Evolutionary conservation across 2,797 vertebrate species (phyloP).

Genomic region (Notoglanidium macrostoma): DNA sequence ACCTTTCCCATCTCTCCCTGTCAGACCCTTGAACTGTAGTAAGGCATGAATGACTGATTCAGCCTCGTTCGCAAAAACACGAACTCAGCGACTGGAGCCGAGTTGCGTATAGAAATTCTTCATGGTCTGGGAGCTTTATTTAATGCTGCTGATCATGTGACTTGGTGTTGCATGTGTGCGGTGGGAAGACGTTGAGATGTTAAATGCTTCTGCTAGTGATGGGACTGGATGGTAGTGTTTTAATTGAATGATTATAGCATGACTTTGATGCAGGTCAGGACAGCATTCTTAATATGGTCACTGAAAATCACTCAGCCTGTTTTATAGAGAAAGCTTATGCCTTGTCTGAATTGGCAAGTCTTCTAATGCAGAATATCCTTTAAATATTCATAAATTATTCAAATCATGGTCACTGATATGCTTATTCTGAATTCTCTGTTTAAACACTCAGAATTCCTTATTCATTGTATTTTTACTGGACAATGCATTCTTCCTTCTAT

Average conservation of each 20-base stretch:
- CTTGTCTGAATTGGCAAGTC: not conserved
- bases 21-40: constrained; percentile 6
- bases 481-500: not conserved
- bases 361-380: not conserved
- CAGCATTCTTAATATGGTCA: not conserved
- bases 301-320: not conserved
- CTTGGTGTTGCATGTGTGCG: not conserved
- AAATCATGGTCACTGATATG: not conserved
- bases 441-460: not conserved
- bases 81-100: not conserved
- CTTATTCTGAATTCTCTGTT: not conserved
- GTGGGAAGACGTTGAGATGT: not conserved
- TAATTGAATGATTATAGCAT: not conserved
- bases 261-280: not conserved
- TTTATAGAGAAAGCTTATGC: not conserved
- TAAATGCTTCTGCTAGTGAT: not conserved
- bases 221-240: too few relatives aligned
- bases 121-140: not conserved
- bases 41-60: constrained; percentile 20
- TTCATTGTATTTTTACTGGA: not conserved
- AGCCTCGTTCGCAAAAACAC: not conserved
- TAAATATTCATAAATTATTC: not conserved
- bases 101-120: not conserved
- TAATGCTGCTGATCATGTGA: constrained; percentile 9
- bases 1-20: constrained; percentile 17